Conservation (phyloP, 1,140 invertebrate species). For the Drosophila arizonae region DNA sequence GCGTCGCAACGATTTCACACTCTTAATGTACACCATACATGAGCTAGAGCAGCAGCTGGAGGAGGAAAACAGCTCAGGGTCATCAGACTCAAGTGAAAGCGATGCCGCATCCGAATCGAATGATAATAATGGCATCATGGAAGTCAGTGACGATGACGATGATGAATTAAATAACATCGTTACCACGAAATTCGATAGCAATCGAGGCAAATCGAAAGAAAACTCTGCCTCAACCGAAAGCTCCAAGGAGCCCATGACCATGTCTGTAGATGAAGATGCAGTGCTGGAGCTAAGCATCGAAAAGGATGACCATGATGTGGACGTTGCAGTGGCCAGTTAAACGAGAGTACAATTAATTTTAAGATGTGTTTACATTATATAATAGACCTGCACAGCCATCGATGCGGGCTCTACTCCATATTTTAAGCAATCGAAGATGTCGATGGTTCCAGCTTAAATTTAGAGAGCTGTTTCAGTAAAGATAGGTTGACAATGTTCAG, state of each 20-base stretch:
- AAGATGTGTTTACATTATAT: slow-evolving; percentile 13
- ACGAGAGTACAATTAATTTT: slow-evolving; percentile 8
- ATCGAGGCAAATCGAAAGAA: slow-evolving; percentile 36
- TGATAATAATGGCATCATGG: slow-evolving; percentile 72
- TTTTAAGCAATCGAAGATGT: too few species aligned
- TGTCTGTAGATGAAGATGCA: slow-evolving; percentile 79
- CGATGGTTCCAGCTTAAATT: too few species aligned
- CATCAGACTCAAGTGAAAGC: slow-evolving; percentile 44
- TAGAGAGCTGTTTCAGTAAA: too few species aligned
- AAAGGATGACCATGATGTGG: slow-evolving; percentile 72
- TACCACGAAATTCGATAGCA: slow-evolving; percentile 55
- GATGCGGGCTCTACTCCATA: too few species aligned
- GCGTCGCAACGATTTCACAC: slow-evolving; percentile 93
- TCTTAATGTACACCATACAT: slow-evolving; percentile 92
- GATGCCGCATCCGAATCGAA: slow-evolving; percentile 43
- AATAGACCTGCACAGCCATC: neutral
- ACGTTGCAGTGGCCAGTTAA: slow-evolving; percentile 60
- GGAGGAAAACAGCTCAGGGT: slow-evolving; percentile 84
- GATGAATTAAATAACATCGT: slow-evolving; percentile 56
- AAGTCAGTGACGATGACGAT: slow-evolving; percentile 74
- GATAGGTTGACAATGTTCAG: too few species aligned
- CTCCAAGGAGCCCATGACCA: slow-evolving; percentile 58
- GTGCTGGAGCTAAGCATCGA: slow-evolving; percentile 76
- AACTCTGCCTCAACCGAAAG: slow-evolving; percentile 62
- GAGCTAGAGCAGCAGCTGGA: slow-evolving; percentile 89